Conservation (phyloP, 2,113 vertebrate genomes). For the Thinocorus orbignyianus region DNA sequence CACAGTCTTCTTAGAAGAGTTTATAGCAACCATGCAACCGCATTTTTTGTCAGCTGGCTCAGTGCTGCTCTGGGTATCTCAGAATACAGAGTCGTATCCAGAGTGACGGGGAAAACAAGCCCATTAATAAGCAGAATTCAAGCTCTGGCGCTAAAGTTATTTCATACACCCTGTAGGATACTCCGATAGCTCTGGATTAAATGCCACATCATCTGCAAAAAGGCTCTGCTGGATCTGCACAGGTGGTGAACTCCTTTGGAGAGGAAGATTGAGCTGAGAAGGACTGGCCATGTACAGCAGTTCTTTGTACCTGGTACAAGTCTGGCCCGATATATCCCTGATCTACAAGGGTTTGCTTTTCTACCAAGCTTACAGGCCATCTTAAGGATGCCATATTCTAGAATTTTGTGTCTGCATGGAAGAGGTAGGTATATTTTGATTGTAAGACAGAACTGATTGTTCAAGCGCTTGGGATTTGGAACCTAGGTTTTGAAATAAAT, state of each 20-base stretch:
- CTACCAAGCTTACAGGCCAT: background rate
- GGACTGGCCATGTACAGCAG: background rate
- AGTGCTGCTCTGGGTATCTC: background rate
- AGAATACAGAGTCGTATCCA: background rate
- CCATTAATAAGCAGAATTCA: background rate
- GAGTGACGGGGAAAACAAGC: background rate
- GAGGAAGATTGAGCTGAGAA: background rate
- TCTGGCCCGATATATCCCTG: background rate
- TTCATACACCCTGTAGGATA: background rate
- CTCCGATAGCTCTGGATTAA: background rate
- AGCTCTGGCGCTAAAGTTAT: background rate
- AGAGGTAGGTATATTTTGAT: background rate
- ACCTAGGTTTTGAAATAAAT: slow-evolving; percentile 49
- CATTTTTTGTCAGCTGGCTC: background rate
- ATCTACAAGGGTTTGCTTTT: background rate
- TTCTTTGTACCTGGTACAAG: background rate
- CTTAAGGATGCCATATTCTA: background rate
- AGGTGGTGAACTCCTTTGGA: background rate
- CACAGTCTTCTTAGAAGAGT: background rate
- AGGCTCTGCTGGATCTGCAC: background rate
- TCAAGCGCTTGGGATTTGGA: background rate
- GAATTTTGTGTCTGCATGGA: background rate
- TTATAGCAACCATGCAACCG: background rate
- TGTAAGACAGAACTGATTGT: slow-evolving; percentile 4
- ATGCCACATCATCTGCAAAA: background rate